These are phyloP conservation scores for Perognathus longimembris DNA, from an alignment of 2,113 vertebrate species.

Conservation along the genomic window DNA sequence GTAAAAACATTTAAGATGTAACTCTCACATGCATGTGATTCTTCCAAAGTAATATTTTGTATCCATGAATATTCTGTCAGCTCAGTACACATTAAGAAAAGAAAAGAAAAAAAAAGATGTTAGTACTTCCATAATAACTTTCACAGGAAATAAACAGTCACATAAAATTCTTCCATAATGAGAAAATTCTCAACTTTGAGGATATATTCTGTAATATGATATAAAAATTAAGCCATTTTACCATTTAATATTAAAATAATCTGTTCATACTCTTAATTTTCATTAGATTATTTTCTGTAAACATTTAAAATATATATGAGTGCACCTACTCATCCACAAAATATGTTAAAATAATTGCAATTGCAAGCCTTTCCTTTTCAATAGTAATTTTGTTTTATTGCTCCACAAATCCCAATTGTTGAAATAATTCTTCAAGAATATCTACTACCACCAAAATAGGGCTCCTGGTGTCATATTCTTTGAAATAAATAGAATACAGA, in stretches of 20 bases:
- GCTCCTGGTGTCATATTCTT: slow-evolving; percentile 39
- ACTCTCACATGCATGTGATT: not conserved
- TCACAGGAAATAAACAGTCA: slow-evolving; percentile 58
- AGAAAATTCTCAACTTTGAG: slow-evolving; percentile 66
- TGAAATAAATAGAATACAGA: slow-evolving; percentile 78
- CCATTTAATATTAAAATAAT: slow-evolving; percentile 58
- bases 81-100: slow-evolving; percentile 54
- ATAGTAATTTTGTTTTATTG: not conserved
- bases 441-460: slow-evolving; percentile 3
- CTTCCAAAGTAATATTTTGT: not conserved
- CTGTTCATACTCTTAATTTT: slow-evolving; percentile 56
- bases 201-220: slow-evolving; percentile 61
- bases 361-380: not conserved
- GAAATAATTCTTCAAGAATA: slow-evolving; percentile 51
- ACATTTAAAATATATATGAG: not conserved
- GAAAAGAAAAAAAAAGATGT: no score
- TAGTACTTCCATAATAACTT: slow-evolving; percentile 69
- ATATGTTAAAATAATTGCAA: slow-evolving; percentile 45
- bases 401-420: slow-evolving; percentile 25
- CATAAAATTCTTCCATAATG: slow-evolving; percentile 53
- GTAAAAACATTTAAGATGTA: no score
- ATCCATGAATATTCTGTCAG: not conserved
- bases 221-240: slow-evolving; percentile 56
- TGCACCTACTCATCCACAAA: not conserved
- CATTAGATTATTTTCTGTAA: not conserved